A percentile compares a stretch with the other conserved stretches of the same genome.
phyloP scores from a whole-genome alignment of 2,113 vertebrate genomes.

The Microcebus griseorufus region DNA sequence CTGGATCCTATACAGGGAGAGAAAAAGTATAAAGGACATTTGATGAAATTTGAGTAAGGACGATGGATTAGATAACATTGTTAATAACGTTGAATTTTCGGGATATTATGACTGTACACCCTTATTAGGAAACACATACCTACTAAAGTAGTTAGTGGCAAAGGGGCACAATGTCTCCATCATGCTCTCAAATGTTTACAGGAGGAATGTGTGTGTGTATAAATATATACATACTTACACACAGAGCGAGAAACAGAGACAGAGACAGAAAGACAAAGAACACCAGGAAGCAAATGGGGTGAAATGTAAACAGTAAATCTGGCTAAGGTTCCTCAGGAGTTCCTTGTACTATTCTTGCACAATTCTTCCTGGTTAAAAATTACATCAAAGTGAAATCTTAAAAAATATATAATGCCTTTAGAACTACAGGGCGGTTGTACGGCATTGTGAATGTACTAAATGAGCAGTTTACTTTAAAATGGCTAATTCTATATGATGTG shows the following conservation, averaged over 20 bases:
- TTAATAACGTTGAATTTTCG: not conserved
- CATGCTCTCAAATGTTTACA: not conserved
- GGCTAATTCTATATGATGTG: not conserved
- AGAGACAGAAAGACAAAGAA: not conserved
- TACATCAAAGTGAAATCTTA: not conserved
- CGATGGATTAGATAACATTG: not conserved
- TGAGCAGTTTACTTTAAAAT: not conserved
- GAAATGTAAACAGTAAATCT: not conserved
- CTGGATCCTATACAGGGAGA: too few species aligned
- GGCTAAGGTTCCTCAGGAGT: not conserved
- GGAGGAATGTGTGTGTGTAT: accelerated
- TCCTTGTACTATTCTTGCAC: not conserved
- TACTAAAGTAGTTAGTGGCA: not conserved
- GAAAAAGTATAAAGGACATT: not conserved
- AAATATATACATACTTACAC: accelerated
- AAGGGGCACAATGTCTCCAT: not conserved
- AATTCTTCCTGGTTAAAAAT: not conserved
- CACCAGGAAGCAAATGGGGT: not conserved
- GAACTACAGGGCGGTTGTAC: not conserved
- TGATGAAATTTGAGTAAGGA: not conserved
- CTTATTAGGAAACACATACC: not conserved
- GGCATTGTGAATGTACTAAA: not conserved
- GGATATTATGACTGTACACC: not conserved
- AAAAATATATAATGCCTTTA: not conserved
- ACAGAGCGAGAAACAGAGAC: not conserved